Evolutionary conservation across 2,888 invertebrate species (phyloP), one percentile per base, ranked within the genome.

Genomic region (Papilio protenor): DNA sequence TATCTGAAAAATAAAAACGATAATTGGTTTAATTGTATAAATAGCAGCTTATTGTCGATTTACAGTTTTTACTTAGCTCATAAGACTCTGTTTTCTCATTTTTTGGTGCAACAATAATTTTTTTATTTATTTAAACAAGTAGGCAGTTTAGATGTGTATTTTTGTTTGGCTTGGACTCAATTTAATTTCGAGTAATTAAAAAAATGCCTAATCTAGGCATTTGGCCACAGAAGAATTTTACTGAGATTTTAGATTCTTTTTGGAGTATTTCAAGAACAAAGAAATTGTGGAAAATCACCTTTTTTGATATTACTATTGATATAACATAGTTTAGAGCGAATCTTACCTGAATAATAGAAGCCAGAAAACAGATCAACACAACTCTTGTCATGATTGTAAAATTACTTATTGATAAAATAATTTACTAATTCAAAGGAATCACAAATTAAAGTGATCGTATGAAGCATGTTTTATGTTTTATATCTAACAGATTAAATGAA

Each of bases 371-470:
- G 45, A 80, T 45, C 16, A 76, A 77, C 57, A 80, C 55, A 57
- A 77, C 61, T 74, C 77, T 75, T 76, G 45, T 71, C 85, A 84
- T 85, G 80, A 77, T 83, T 77, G 76, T 71, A 57, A 66, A 69
- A 57, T 72, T 52, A 75, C 47, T 71, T 14, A 77, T 73, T 73
- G 49, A 71, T 66, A 79, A 72, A 79, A 80, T 79, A 76, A 52
- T 64, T 72, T 70, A 18, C n/a, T 45, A 73, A 55, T 76, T 76
- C 73, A 66, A 76, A 64, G 73, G 73, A 74, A 73, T 40, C 70
- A 71, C 73, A 47, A 78, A 27, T 27, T 27, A 47, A 75, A 78
- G 73, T 78, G 73, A 78, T 59, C 73, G 21, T 75, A 47, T 55
- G n/a, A 72, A 27, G 23, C 47, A 64, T 66, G 49, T 78, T 59